Base-by-base conservation (phyloP, 2,888 invertebrate genomes). In the Penaeus monodon region DNA sequence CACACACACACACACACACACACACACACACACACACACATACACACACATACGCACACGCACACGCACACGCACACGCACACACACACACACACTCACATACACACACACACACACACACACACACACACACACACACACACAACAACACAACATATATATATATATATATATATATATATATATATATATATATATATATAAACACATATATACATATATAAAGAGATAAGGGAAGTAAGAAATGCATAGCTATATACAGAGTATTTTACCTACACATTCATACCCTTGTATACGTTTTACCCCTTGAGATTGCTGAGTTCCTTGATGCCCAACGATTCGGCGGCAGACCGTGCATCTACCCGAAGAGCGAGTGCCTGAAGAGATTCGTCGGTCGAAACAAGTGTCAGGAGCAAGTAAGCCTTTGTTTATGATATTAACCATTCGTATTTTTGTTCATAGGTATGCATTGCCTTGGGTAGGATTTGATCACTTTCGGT, bases 331-430 rank as follows among this genome's bases (percentile, higher is more conserved):
- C 57, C 22, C 29, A 63, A 49, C 79, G 49, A 14, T 83, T 79
- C 29, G 86, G 86, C 24, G 83, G 83, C 27, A 79, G 86, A 20
- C 77, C 83, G 49, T 87, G 86, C 44, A 20, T 73, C 24, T 83
- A 79, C 64, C 86, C 86, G 0, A 87, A 82, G 73, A 38, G 78
- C 6, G 57, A 20, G 63, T 87, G 86, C 66, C 10, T 20, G 1
- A 64, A 70, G 22, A 29, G 49, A 10, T 70, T 73, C 73, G 24
- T 27, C 22, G 73, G 82, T 20, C 38, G 81, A 33, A 27, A 27
- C n/a, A 7, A 44, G n/a, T 85, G 85, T 74, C 80, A 29, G 74
- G 74, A 85, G 22, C 85, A 85, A 65, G 85, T 80, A 73, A 85
- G 29, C 10, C 44, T 44, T 6, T 44, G 10, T 44, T 44, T 10